Conservation (phyloP, 2,797 vertebrate species). For the Anabacerthia variegaticeps region DNA sequence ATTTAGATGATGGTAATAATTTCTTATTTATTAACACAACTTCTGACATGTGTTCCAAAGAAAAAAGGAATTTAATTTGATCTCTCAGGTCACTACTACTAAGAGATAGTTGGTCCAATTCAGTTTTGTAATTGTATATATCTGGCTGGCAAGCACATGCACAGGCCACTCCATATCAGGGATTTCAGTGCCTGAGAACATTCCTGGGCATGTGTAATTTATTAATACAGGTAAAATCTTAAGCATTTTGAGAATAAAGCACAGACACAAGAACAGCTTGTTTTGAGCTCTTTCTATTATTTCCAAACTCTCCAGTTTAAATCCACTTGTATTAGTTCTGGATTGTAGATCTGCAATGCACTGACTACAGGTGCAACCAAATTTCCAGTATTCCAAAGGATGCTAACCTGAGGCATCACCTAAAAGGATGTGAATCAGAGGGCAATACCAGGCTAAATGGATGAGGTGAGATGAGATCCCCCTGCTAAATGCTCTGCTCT, state of each 20-base stretch:
- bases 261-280: not conserved
- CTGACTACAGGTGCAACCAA: not conserved
- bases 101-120: not conserved
- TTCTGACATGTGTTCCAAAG: not conserved
- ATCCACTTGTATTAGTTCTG: not conserved
- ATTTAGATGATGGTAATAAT: not conserved
- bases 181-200: not conserved
- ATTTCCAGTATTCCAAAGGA: not conserved
- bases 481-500: not conserved
- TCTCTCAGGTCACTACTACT: not conserved
- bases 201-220: not conserved
- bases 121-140: not conserved
- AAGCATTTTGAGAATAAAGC: not conserved
- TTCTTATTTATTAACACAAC: not conserved
- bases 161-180: rapidly evolving
- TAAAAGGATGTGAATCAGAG: not conserved
- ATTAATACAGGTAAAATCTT: not conserved
- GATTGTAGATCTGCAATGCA: not conserved
- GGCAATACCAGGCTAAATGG: not conserved
- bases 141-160: not conserved
- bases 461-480: not conserved
- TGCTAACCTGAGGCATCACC: not conserved
- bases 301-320: not conserved
- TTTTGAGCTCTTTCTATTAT: not conserved
- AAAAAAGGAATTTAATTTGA: not conserved